These are phyloP conservation scores for Perizoma flavofasciatum DNA, from an alignment of 2,888 invertebrate species.

Conservation along the genomic window DNA sequence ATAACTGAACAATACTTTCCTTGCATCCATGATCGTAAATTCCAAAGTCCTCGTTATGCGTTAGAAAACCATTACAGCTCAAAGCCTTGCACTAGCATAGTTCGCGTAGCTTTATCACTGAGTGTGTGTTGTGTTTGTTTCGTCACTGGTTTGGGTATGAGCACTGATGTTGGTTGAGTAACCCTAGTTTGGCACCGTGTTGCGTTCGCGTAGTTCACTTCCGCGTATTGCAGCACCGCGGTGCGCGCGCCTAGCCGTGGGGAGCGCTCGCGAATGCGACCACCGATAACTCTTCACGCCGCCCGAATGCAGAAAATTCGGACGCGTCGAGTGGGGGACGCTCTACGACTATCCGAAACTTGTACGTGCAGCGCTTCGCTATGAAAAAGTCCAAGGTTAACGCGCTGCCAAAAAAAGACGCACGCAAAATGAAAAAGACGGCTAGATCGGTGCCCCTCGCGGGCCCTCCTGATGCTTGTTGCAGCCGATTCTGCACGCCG, in stretches of 20 bases:
- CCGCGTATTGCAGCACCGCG: constrained; percentile 77
- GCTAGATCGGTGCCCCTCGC: constrained; percentile 76
- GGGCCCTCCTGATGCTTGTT: constrained; percentile 62
- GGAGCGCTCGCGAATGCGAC: constrained; percentile 82
- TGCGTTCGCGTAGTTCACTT: constrained; percentile 68
- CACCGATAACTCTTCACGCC: constrained; percentile 80
- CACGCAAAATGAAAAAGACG: constrained; percentile 81
- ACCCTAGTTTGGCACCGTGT: constrained; percentile 31
- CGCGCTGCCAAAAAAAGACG: constrained; percentile 84
- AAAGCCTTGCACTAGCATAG: constrained; percentile 76
- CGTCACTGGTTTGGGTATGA: constrained; percentile 59
- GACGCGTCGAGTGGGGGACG: constrained; percentile 81
- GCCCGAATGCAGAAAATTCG: constrained; percentile 82
- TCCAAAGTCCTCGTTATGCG: constrained; percentile 75
- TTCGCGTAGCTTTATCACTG: constrained; percentile 63
- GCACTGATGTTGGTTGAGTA: constrained; percentile 19
- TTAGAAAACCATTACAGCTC: constrained; percentile 73
- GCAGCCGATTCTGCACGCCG: constrained; percentile 70
- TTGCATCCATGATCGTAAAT: constrained; percentile 76
- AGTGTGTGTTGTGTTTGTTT: constrained; percentile 56
- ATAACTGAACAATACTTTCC: constrained; percentile 73
- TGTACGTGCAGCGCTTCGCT: constrained; percentile 82
- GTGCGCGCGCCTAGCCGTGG: constrained; percentile 69
- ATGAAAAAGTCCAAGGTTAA: constrained; percentile 83
- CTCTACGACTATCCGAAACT: constrained; percentile 81